Conservation (phyloP, 2,113 vertebrate genomes). For the Hylia prasina region DNA sequence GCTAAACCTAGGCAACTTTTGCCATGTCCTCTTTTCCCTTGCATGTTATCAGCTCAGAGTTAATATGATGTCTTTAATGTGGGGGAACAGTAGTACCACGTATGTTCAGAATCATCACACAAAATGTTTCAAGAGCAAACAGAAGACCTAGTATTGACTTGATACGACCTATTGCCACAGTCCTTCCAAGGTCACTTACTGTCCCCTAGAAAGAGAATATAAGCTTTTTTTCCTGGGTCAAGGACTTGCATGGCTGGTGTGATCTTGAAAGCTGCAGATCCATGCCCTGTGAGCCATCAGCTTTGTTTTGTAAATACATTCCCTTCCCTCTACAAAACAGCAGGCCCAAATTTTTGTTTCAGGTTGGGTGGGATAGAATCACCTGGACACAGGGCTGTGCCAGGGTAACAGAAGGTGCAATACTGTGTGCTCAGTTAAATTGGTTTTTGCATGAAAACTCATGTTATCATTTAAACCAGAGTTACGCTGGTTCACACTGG, state of each 20-base stretch:
- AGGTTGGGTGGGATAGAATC: not conserved
- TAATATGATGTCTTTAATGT: not conserved
- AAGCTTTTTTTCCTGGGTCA: not conserved
- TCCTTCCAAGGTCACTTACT: not conserved
- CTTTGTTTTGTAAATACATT: not conserved
- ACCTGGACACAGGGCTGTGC: not conserved
- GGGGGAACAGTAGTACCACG: not conserved
- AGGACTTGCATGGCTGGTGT: not conserved
- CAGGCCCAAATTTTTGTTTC: not conserved
- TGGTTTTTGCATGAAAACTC: not conserved
- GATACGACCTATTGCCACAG: not conserved
- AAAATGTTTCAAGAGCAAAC: not conserved
- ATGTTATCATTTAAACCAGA: not conserved
- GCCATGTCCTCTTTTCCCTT: not conserved
- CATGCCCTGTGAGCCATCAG: not conserved
- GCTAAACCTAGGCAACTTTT: not conserved
- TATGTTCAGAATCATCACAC: not conserved
- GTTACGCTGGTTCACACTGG: not conserved
- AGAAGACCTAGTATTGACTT: not conserved
- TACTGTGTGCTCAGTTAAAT: not conserved
- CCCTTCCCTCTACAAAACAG: not conserved
- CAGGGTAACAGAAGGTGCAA: not conserved
- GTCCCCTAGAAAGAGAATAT: not conserved
- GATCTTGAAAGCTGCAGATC: not conserved
- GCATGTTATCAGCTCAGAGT: not conserved